Evolutionary conservation across 2,888 invertebrate species (phyloP).

Genomic region (Aphidius colemani): DNA sequence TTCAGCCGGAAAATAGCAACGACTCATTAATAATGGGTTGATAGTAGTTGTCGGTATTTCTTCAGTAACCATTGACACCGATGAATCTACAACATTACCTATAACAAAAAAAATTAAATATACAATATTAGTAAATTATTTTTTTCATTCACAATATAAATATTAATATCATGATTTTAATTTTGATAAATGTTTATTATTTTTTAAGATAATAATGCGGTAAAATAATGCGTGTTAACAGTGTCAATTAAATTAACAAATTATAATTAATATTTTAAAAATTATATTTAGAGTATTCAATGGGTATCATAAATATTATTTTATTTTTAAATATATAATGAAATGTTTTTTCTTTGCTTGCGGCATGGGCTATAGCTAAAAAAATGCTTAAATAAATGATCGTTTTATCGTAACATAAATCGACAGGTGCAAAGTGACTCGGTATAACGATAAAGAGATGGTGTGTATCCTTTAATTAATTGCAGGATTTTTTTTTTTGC

Average conservation of each 20-base stretch:
- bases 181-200: too few relatives aligned
- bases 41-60: too few relatives aligned
- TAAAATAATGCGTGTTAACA: background rate
- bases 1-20: constrained; percentile 70
- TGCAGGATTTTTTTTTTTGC: constrained; percentile 5
- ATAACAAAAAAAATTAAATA: background rate
- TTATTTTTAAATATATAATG: too few relatives aligned
- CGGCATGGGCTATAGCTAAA: background rate
- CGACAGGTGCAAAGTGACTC: constrained; percentile 12
- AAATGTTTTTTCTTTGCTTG: background rate
- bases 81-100: constrained; percentile 32
- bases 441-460: constrained; percentile 2
- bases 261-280: background rate
- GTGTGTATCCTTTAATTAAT: background rate
- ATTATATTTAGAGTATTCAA: background rate
- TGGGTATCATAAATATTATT: background rate
- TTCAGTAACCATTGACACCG: too few relatives aligned
- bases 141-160: background rate
- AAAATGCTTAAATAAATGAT: background rate
- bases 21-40: constrained; percentile 53
- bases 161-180: too few relatives aligned
- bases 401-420: background rate
- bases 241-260: constrained; percentile 4
- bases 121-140: constrained; percentile 13
- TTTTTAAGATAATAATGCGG: too few relatives aligned